Conservation (phyloP, 1,140 invertebrate genomes). For the Caenorhabditis inopinata region DNA sequence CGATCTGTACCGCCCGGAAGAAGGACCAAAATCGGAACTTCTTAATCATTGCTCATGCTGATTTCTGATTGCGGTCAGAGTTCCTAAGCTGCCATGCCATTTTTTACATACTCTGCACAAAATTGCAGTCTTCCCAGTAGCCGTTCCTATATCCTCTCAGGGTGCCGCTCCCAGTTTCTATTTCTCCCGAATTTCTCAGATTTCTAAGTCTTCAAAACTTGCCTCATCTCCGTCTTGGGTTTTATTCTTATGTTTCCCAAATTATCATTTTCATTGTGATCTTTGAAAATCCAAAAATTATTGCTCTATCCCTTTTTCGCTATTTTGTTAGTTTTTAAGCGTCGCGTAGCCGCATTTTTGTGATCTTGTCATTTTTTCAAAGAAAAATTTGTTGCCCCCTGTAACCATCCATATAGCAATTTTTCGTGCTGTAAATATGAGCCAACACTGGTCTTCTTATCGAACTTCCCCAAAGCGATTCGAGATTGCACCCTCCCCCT, state of each 20-base stretch:
- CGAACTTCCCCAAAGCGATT: no score
- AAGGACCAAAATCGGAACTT: constrained; percentile 16
- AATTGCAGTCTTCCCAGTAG: neutral
- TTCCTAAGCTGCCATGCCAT: neutral
- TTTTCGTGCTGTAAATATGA: constrained; percentile 12
- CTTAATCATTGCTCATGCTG: neutral
- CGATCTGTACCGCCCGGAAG: constrained; percentile 9
- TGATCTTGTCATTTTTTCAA: neutral
- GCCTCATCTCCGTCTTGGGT: neutral
- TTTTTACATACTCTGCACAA: neutral
- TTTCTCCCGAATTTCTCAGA: neutral
- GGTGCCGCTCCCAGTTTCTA: neutral
- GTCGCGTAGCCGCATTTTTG: neutral
- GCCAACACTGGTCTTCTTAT: neutral
- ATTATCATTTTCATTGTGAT: constrained; percentile 16
- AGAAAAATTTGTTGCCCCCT: neutral
- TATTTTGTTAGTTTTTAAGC: neutral
- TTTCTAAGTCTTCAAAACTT: neutral
- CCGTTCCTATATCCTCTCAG: neutral
- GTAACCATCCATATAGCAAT: neutral
- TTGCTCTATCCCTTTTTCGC: neutral
- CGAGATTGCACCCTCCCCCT: no score
- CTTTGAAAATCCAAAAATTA: neutral
- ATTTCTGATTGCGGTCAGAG: no score
- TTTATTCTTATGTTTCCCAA: neutral